phyloP scores from a whole-genome alignment of 1,140 invertebrate genomes.

The Planococcus citri region DNA sequence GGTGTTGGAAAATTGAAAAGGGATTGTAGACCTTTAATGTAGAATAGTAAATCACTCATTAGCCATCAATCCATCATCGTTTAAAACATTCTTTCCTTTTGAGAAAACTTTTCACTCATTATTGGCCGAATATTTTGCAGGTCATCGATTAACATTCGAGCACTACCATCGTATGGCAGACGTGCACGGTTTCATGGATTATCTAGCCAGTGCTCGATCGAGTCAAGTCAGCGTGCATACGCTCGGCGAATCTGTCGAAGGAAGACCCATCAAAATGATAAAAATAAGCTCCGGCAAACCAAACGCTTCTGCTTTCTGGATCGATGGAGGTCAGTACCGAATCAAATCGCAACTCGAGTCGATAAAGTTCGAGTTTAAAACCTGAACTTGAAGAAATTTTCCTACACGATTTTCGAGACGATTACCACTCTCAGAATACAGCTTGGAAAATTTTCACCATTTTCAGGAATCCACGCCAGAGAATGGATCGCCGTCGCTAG shows the following conservation, averaged over 20 bases:
- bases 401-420: too few relatives aligned
- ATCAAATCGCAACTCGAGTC: not conserved
- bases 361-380: too few relatives aligned
- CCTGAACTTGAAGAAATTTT: too few relatives aligned
- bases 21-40: too few relatives aligned
- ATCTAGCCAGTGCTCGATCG: constrained; percentile 57
- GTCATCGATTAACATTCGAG: constrained; percentile 68
- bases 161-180: constrained; percentile 53
- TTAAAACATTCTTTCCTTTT: too few relatives aligned
- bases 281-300: constrained; percentile 41
- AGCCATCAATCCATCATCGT: too few relatives aligned
- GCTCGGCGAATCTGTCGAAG: constrained; percentile 64
- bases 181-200: constrained; percentile 41
- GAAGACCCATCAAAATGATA: constrained; percentile 53
- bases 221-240: constrained; percentile 49
- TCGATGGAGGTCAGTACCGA: not conserved
- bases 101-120: too few relatives aligned
- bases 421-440: too few relatives aligned
- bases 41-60: too few relatives aligned
- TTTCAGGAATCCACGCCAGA: constrained; percentile 48
- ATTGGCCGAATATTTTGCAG: too few relatives aligned
- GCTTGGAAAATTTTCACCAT: not conserved
- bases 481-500: constrained; percentile 71
- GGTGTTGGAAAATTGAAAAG: too few relatives aligned
- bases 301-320: constrained; percentile 10